Evolutionary conservation across 2,113 vertebrate genomes (phyloP), one percentile per base, ranked within the genome.

Genomic region (Ascaphus truei): DNA sequence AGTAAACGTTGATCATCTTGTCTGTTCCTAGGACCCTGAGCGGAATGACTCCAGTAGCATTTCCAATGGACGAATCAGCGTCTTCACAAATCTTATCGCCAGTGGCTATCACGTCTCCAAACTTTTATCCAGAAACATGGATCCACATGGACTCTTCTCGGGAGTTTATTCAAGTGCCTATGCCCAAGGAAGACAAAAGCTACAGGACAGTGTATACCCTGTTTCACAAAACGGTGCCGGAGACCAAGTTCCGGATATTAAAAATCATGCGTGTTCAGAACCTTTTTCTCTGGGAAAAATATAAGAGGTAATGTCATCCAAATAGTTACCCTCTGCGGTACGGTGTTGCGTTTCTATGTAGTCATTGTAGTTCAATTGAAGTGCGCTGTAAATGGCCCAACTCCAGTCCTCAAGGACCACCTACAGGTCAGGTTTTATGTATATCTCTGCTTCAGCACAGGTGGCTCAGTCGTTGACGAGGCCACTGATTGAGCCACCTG

Each of bases 231-330:
- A 99, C 96, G 1, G 94, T 99, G 74, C 95, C 96, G 0, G 97
- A 99, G 82, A 99, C 96, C 84, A 98, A 98, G 85, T 98, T 95
- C 9, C 91, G 82, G 78, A 98, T 99, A 63, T 79, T 98, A 75
- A 97, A 98, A 81, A 99, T 99, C 79, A 79, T 93, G 64, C 89
- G 97, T 15, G 95, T 99, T 67, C 97, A 99, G 83, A 99, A 99
- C 78, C 95, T 96, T 52, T 99, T 98, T 81, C 94, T 99, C 18
- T 99, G 97, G 97, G 97, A 99, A 84, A 99, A 99, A 68, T 99
- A 99, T 50, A 98, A 98, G 85, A 95, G 97, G 96, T 99, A 61
- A 27, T 22, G 2, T 55, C 15, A 4, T 33, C 31, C 31, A 33
- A 2, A 41, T 43, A n/a, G 10, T 43, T 43, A 18, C 39, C 15